Percentiles rank a stretch among this genome's conserved stretches.
Evolutionary conservation across 2,113 vertebrate species (phyloP).

Genomic region (Circaetus cinerascens): DNA sequence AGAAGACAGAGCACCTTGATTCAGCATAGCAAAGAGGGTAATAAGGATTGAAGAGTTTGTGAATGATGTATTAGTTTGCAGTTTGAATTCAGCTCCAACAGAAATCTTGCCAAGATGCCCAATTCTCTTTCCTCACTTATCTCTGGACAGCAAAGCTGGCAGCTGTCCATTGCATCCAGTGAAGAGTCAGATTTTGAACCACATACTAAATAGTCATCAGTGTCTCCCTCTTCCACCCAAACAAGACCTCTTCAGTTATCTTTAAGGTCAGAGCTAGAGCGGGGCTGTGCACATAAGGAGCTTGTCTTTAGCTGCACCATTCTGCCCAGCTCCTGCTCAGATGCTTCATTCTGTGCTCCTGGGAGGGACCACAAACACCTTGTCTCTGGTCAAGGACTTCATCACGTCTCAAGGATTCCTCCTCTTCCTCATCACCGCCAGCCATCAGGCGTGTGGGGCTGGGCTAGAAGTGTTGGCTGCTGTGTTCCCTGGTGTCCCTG

Average conservation of each 20-base stretch:
- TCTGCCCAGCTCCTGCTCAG: not conserved
- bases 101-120: not conserved
- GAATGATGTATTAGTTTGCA: not conserved
- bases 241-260: not conserved
- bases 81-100: not conserved
- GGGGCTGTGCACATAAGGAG: not conserved
- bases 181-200: not conserved
- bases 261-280: not conserved
- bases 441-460: not conserved
- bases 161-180: not conserved
- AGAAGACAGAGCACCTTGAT: not conserved
- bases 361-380: not conserved
- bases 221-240: not conserved
- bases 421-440: rapidly evolving
- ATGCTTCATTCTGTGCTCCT: not conserved
- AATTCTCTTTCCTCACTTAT: not conserved
- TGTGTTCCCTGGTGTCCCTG: not conserved
- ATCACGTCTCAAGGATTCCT: not conserved
- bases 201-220: not conserved
- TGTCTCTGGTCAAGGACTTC: not conserved
- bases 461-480: not conserved
- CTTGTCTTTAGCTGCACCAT: not conserved
- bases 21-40: not conserved
- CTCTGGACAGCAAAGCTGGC: not conserved
- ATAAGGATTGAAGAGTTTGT: not conserved